Conservation (phyloP, 2,888 invertebrate genomes). For the Pristionchus maxplancki region DNA sequence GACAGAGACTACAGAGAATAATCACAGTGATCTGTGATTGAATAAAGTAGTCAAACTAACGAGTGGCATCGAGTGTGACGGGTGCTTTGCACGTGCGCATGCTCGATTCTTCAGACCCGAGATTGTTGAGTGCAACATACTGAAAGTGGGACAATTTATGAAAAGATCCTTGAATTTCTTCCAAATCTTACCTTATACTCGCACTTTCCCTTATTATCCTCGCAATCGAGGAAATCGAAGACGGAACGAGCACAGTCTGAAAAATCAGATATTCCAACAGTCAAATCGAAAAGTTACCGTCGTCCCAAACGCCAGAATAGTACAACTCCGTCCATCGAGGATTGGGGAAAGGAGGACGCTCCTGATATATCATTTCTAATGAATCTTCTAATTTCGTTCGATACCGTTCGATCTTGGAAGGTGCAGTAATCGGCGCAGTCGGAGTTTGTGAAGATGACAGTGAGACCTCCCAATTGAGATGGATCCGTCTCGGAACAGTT, state of each 20-base stretch:
- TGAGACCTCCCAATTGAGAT: slow-evolving; percentile 25
- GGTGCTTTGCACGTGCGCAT: slow-evolving; percentile 30
- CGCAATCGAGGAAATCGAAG: slow-evolving; percentile 41
- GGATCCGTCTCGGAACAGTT: neutral
- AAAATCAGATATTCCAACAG: neutral
- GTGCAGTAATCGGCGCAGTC: slow-evolving; percentile 37
- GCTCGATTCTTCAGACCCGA: neutral
- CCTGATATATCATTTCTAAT: neutral
- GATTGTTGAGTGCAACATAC: neutral
- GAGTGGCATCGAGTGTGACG: neutral
- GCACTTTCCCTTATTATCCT: neutral
- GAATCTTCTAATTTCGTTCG: neutral
- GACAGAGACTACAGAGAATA: slow-evolving; percentile 3
- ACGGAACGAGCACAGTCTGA: slow-evolving; percentile 29
- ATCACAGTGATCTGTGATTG: too few relatives aligned
- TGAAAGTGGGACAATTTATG: neutral
- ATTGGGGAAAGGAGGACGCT: neutral
- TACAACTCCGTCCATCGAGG: slow-evolving; percentile 46
- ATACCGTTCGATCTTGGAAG: neutral
- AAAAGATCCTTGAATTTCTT: neutral
- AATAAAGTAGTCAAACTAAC: neutral
- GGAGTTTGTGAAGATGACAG: slow-evolving; percentile 27
- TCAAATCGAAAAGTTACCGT: neutral
- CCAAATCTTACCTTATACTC: neutral
- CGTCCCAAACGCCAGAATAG: slow-evolving; percentile 32